These are phyloP conservation scores for Macroteleia sp. DNA, from an alignment of 2,888 invertebrate genomes.

Conservation along the genomic window DNA sequence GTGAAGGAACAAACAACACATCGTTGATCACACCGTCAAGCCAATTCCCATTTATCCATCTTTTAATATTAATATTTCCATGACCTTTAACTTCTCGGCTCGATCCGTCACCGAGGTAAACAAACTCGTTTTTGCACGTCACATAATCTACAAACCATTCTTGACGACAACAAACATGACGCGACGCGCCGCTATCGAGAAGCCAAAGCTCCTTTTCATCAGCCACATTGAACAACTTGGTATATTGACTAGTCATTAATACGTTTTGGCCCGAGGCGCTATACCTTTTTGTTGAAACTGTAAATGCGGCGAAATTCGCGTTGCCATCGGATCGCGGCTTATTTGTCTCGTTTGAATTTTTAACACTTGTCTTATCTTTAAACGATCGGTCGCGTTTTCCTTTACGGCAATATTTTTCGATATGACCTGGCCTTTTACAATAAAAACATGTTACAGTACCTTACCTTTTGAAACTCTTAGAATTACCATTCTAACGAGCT, in stretches of 20 bases:
- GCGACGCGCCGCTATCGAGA: conserved; percentile 28
- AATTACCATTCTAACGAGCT: too few relatives aligned
- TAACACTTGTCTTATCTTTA: background rate
- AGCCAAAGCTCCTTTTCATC: conserved; percentile 1
- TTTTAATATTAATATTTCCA: conserved; percentile 29
- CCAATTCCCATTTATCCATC: conserved; percentile 24
- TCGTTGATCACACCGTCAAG: conserved; percentile 25
- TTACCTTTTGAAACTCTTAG: background rate
- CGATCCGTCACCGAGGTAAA: conserved; percentile 21
- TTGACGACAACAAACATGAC: conserved; percentile 10
- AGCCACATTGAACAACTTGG: background rate
- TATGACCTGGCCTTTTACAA: background rate
- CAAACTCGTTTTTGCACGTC: conserved; percentile 4
- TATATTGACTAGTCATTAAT: background rate
- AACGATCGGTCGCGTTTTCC: background rate
- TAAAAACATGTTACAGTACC: conserved; percentile 2
- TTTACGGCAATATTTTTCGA: background rate
- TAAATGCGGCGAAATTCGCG: background rate
- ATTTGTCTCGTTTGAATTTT: background rate
- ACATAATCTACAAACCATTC: conserved; percentile 11
- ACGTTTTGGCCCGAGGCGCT: background rate
- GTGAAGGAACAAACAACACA: conserved; percentile 42
- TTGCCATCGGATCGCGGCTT: background rate
- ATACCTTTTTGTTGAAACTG: background rate
- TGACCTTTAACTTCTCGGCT: conserved; percentile 3